Evolutionary conservation across 2,888 invertebrate species (phyloP).

Genomic region (Scotopteryx bipunctaria): DNA sequence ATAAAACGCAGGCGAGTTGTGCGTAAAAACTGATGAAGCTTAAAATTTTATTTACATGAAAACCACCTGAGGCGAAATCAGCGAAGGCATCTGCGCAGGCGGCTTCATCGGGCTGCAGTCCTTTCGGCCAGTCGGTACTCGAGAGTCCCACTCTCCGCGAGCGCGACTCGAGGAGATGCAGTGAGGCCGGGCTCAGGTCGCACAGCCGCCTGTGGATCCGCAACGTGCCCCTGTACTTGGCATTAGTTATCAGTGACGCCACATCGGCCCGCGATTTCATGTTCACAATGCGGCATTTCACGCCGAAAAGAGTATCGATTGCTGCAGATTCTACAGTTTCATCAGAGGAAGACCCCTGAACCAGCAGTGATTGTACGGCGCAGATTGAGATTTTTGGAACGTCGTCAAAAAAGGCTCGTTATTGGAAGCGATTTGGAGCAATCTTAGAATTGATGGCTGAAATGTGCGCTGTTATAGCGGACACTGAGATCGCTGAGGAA

Average conservation of each 20-base stretch:
- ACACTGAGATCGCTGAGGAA: constrained; percentile 2
- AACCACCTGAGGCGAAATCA: constrained; percentile 4
- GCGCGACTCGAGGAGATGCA: constrained; percentile 15
- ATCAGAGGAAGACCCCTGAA: constrained; percentile 21
- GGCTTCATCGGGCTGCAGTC: constrained; percentile 16
- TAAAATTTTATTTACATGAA: constrained; percentile 8
- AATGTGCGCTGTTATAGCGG: constrained; percentile 16
- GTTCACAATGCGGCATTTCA: constrained; percentile 38
- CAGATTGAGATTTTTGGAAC: constrained; percentile 23
- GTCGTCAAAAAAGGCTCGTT: constrained; percentile 17
- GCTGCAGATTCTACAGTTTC: constrained; percentile 32
- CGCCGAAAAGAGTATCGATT: constrained; percentile 31
- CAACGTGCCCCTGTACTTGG: constrained; percentile 20
- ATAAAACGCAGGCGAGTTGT: constrained; percentile 7
- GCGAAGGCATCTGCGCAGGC: constrained; percentile 2
- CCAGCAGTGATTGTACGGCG: constrained; percentile 9
- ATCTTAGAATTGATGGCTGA: constrained; percentile 14
- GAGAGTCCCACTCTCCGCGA: constrained; percentile 1
- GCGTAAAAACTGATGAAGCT: constrained; percentile 7
- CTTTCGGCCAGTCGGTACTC: not conserved
- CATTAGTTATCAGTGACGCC: constrained; percentile 30
- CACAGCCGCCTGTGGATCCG: constrained; percentile 10
- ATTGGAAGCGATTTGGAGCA: constrained; percentile 21
- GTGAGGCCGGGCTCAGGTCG: constrained; percentile 14
- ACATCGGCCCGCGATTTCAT: constrained; percentile 25